Conservation (phyloP, 2,888 invertebrate species). For the Hypolimnas misippus region DNA sequence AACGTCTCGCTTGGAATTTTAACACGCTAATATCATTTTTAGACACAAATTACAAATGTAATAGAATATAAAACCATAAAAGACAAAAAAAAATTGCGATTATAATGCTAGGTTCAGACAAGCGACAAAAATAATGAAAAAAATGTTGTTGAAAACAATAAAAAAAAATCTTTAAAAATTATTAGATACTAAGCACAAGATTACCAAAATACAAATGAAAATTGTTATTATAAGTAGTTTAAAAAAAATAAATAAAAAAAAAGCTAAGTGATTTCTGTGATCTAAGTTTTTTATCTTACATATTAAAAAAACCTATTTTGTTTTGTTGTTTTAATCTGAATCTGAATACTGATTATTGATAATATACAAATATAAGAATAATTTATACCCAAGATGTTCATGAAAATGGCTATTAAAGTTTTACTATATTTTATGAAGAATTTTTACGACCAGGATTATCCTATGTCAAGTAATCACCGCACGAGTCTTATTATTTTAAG, state of each 20-base stretch:
- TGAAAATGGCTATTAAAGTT: too few relatives aligned
- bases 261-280: not conserved
- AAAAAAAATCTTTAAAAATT: not conserved
- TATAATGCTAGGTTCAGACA: constrained; percentile 5
- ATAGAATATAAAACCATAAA: not conserved
- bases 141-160: not conserved
- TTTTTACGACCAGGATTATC: too few relatives aligned
- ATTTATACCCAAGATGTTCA: too few relatives aligned
- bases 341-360: too few relatives aligned
- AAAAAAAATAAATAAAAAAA: not conserved
- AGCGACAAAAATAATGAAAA: not conserved
- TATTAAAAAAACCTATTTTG: too few relatives aligned
- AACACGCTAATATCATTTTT: not conserved
- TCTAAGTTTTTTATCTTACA: too few relatives aligned
- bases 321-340: too few relatives aligned
- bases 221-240: not conserved
- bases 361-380: too few relatives aligned
- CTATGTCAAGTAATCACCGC: too few relatives aligned
- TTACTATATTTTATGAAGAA: too few relatives aligned
- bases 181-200: not conserved
- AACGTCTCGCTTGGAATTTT: not conserved
- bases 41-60: not conserved
- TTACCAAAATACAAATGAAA: not conserved
- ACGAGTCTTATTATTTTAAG: too few relatives aligned
- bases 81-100: not conserved